A percentile compares a stretch with the other conserved stretches of the same genome.
Evolutionary conservation across 1,140 invertebrate genomes (phyloP).

Genomic region (Zophobas atratus): DNA sequence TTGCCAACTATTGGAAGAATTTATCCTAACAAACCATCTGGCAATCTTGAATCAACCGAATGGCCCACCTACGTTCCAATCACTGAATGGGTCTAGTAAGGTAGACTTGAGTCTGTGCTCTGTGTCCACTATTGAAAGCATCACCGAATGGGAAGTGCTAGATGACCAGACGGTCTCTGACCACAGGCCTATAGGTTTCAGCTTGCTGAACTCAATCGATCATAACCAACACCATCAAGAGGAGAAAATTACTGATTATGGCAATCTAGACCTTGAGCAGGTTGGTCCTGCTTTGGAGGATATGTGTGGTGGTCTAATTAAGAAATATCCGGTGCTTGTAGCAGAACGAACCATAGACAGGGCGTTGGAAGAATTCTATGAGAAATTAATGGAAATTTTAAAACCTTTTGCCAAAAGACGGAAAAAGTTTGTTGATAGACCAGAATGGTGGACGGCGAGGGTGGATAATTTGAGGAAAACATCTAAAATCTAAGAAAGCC

Average conservation of each 20-base stretch:
- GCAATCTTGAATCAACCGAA: not conserved
- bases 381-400: not conserved
- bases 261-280: not conserved
- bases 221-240: not conserved
- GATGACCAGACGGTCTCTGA: not conserved
- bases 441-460: not conserved
- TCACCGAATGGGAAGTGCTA: not conserved
- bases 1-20: not conserved
- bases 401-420: not conserved
- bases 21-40: not conserved
- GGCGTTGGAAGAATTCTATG: not conserved
- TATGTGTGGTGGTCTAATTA: not conserved
- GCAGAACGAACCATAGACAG: not conserved
- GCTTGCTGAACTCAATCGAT: not conserved
- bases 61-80: not conserved
- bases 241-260: not conserved
- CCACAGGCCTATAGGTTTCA: not conserved
- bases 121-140: not conserved
- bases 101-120: not conserved
- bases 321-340: too few species aligned
- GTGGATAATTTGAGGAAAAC: not conserved
- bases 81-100: not conserved
- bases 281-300: not conserved
- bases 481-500: not conserved
- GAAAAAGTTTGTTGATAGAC: conserved; percentile 6